Evolutionary conservation across 2,888 invertebrate species (phyloP).

Genomic region (Adineta ricciae): DNA sequence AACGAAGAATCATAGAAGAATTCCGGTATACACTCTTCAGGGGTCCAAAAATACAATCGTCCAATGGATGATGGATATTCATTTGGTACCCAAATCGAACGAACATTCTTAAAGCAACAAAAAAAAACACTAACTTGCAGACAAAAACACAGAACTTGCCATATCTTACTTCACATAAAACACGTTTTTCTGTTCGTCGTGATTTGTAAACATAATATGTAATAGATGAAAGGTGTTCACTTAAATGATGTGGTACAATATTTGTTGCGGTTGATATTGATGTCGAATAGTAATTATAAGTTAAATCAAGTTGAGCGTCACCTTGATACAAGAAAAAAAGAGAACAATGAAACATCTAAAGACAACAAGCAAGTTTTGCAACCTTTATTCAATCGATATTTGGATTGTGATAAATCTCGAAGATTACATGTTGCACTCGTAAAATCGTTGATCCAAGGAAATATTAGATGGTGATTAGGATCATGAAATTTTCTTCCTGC

Average conservation of each 20-base stretch:
- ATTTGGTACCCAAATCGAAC: slow-evolving; percentile 67
- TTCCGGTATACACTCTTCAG: slow-evolving; percentile 95
- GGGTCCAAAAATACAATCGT: slow-evolving; percentile 88
- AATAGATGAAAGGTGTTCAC: slow-evolving; percentile 87
- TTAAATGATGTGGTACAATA: slow-evolving; percentile 66
- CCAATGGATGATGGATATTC: slow-evolving; percentile 60
- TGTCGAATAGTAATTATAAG: slow-evolving; percentile 33
- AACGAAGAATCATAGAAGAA: slow-evolving; percentile 84
- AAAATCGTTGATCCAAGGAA: slow-evolving; percentile 96
- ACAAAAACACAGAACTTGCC: neutral
- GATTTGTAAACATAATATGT: slow-evolving; percentile 93
- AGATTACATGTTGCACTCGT: slow-evolving; percentile 68
- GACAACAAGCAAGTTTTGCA: no score
- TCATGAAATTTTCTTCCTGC: slow-evolving; percentile 65
- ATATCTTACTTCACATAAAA: slow-evolving; percentile 58
- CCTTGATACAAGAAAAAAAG: no score
- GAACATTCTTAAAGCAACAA: slow-evolving; percentile 38
- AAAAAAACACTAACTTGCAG: no score
- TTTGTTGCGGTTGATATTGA: slow-evolving; percentile 50
- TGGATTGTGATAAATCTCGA: slow-evolving; percentile 83
- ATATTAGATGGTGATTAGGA: slow-evolving; percentile 81
- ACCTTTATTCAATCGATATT: slow-evolving; percentile 83
- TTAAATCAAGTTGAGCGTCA: slow-evolving; percentile 35
- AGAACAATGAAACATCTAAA: no score
- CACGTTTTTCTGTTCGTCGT: slow-evolving; percentile 64